These are phyloP conservation scores for Dryoscopus gambensis DNA, from an alignment of 2,113 vertebrate species.

Conservation along the genomic window DNA sequence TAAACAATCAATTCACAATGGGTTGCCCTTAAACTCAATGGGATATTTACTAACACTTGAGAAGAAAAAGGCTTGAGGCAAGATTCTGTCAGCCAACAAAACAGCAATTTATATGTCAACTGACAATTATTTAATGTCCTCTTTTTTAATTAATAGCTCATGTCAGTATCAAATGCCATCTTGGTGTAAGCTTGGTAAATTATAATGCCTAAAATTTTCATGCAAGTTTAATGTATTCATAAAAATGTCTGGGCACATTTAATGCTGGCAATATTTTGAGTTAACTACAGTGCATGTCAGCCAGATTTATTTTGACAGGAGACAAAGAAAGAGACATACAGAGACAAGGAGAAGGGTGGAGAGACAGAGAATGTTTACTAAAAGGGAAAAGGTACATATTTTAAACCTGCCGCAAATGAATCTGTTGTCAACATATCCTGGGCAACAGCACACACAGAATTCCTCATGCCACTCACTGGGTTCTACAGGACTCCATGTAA, in stretches of 20 bases:
- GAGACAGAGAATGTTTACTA: background rate
- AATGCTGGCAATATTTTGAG: conserved; percentile 63
- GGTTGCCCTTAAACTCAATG: background rate
- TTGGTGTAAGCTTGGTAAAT: conserved; percentile 61
- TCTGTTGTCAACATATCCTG: background rate
- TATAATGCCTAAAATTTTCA: conserved; percentile 54
- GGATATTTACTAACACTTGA: conserved; percentile 33
- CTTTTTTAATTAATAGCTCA: conserved; percentile 58
- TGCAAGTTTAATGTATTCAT: conserved; percentile 66
- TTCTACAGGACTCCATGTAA: background rate
- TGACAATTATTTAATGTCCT: conserved; percentile 46
- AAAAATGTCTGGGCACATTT: conserved; percentile 63
- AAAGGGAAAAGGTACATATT: background rate
- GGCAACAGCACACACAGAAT: background rate
- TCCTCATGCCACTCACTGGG: background rate
- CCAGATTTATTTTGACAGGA: conserved; percentile 61
- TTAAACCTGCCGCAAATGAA: background rate
- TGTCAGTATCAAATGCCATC: conserved; percentile 52
- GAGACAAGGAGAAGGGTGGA: background rate
- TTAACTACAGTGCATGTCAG: conserved; percentile 52
- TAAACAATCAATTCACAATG: background rate
- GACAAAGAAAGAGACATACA: background rate
- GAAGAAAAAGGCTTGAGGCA: conserved; percentile 13
- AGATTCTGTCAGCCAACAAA: conserved; percentile 27
- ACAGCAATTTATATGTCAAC: conserved; percentile 29